Evolutionary conservation across 2,113 vertebrate species (phyloP).

Genomic region (Phylloscopus trochilus): DNA sequence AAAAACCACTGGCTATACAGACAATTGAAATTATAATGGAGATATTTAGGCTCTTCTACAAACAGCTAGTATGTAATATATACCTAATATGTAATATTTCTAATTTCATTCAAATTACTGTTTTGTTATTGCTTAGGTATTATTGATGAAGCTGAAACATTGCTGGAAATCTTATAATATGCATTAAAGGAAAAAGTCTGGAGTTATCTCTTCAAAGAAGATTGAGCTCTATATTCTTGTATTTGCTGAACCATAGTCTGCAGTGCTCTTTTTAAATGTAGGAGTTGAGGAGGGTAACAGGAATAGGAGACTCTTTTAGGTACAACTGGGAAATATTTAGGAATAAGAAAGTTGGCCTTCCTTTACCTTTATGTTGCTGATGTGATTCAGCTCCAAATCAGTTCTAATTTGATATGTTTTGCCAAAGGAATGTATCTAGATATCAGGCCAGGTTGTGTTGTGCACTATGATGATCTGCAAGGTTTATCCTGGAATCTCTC

Average conservation of each 20-base stretch:
- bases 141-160: background rate
- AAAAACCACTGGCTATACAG: background rate
- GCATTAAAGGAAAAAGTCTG: background rate
- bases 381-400: background rate
- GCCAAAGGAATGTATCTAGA: rapidly evolving
- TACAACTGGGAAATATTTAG: background rate
- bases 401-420: background rate
- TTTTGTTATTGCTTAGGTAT: background rate
- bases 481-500: background rate
- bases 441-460: background rate
- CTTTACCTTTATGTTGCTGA: background rate
- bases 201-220: background rate
- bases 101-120: background rate
- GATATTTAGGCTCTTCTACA: background rate
- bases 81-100: background rate
- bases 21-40: background rate
- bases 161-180: background rate
- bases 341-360: background rate
- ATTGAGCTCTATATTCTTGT: background rate
- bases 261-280: background rate
- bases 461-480: background rate
- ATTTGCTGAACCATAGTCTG: background rate
- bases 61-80: background rate
- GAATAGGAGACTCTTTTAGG: background rate
- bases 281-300: background rate